These are phyloP conservation scores for Oscheius sp. DNA, from an alignment of 1,140 invertebrate species.

Conservation along the genomic window DNA sequence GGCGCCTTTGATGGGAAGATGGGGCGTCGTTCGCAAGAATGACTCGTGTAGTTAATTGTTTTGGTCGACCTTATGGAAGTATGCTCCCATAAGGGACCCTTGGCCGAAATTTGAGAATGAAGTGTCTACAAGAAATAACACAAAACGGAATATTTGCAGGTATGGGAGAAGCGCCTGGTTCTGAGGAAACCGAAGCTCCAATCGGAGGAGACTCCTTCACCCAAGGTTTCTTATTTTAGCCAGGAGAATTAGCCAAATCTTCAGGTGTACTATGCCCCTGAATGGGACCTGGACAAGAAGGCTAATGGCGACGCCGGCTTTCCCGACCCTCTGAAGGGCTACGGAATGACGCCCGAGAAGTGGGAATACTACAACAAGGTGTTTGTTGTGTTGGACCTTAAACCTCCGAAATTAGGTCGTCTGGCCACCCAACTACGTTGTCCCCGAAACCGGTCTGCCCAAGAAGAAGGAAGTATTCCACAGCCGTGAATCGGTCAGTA, in stretches of 20 bases:
- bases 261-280: constrained; percentile 58
- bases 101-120: no score
- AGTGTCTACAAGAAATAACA: no score
- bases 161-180: constrained; percentile 40
- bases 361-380: constrained; percentile 61
- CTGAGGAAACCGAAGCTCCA: constrained; percentile 51
- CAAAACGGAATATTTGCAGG: no score
- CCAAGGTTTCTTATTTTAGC: constrained; percentile 39
- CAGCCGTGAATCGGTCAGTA: constrained; percentile 39
- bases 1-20: no score
- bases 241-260: background rate
- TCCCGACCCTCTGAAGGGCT: constrained; percentile 46
- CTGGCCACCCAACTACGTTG: constrained; percentile 56
- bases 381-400: background rate
- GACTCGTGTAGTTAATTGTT: background rate
- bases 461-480: constrained; percentile 59
- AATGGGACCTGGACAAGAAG: constrained; percentile 51
- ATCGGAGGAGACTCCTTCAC: constrained; percentile 45
- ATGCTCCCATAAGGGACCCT: no score
- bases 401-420: constrained; percentile 45
- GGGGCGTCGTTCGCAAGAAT: no score
- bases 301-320: constrained; percentile 37
- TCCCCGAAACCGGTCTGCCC: constrained; percentile 58
- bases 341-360: constrained; percentile 56
- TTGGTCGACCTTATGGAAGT: no score